These are phyloP conservation scores for Melospiza melodia DNA, from an alignment of 2,113 vertebrate genomes.

Conservation along the genomic window DNA sequence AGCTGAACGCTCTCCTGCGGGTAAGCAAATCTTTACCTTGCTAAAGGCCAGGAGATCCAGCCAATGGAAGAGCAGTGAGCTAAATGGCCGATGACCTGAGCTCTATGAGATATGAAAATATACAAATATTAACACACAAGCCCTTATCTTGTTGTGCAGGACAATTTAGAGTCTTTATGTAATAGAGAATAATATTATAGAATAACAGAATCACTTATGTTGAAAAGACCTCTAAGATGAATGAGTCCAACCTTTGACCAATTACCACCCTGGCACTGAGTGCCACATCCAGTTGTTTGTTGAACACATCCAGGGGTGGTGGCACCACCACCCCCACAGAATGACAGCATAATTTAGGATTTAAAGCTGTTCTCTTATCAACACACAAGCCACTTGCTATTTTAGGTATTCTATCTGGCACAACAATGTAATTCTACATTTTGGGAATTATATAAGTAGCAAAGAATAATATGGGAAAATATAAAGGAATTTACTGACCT, in stretches of 20 bases:
- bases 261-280: too few relatives aligned
- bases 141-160: neutral
- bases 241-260: rapidly evolving
- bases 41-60: neutral
- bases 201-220: neutral
- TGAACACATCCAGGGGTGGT: neutral
- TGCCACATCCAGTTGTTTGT: rapidly evolving
- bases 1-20: neutral
- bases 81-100: neutral
- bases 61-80: neutral
- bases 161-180: neutral
- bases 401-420: neutral
- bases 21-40: neutral
- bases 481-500: neutral
- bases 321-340: neutral
- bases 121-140: neutral
- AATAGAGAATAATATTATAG: neutral
- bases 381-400: neutral
- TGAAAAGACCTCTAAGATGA: neutral
- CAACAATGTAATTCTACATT: neutral
- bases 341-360: neutral
- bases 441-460: neutral
- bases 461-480: neutral
- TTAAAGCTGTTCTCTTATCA: neutral
- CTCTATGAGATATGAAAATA: neutral